Evolutionary conservation across 64 coral and sea anemone species (phyloP).

Genomic region (Montipora cactus): DNA sequence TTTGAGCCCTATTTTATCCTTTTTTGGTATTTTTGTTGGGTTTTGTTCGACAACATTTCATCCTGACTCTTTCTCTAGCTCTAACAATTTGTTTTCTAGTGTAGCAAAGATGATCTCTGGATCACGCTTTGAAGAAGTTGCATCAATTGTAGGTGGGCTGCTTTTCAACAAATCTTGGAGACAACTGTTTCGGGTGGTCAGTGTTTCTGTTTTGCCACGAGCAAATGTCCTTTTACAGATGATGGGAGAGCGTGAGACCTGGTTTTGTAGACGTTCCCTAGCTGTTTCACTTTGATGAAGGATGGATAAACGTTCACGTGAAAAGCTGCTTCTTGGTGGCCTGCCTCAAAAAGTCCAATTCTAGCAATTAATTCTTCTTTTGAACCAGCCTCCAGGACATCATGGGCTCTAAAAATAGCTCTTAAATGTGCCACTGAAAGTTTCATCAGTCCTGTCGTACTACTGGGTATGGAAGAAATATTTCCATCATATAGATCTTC

Average conservation of each 20-base stretch:
- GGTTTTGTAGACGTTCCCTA: conserved; percentile 14
- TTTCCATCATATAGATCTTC: neutral
- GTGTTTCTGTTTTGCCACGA: neutral
- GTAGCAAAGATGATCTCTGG: neutral
- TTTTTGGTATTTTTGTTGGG: neutral
- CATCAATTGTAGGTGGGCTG: neutral
- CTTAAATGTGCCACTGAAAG: conserved; percentile 44
- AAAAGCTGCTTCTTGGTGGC: conserved; percentile 50
- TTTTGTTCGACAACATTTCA: neutral
- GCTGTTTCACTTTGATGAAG: neutral
- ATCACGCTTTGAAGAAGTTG: neutral
- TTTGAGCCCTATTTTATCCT: neutral
- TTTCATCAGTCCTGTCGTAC: conserved; percentile 16
- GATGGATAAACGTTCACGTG: conserved; percentile 46
- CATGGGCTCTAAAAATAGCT: conserved; percentile 18
- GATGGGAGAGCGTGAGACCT: neutral
- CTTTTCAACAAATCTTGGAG: neutral
- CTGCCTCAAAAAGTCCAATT: conserved; percentile 35
- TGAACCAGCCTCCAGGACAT: conserved; percentile 29
- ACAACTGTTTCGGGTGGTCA: conserved; percentile 18
- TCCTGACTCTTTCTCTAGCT: neutral
- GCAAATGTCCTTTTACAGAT: neutral
- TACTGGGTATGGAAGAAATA: neutral
- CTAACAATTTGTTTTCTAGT: neutral
- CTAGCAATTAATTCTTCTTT: conserved; percentile 50